Evolutionary conservation across 2,797 vertebrate genomes (phyloP).

Genomic region (Merluccius polli): DNA sequence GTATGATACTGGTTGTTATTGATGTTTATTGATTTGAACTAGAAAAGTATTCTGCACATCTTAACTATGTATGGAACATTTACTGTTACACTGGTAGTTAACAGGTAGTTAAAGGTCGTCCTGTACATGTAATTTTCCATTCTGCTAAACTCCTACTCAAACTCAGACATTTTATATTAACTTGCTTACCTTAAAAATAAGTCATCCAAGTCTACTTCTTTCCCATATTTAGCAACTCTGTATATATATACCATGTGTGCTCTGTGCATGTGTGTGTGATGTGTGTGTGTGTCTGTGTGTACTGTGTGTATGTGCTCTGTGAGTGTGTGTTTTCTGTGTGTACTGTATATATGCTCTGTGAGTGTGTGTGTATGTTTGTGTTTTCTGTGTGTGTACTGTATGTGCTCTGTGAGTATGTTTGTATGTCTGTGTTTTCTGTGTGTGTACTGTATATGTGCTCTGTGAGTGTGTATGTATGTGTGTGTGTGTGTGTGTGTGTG

Average conservation of each 20-base stretch:
- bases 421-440: neutral
- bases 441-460: too few relatives aligned
- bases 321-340: constrained; percentile 13
- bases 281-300: constrained; percentile 24
- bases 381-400: neutral
- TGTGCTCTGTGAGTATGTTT: neutral
- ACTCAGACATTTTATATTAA: constrained; percentile 15
- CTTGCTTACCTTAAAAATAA: constrained; percentile 49
- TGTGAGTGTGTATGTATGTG: neutral
- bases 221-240: constrained; percentile 48
- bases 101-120: constrained; percentile 44
- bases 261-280: constrained; percentile 30
- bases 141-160: constrained; percentile 22
- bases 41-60: neutral
- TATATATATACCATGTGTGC: constrained; percentile 62
- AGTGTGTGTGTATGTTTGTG: neutral
- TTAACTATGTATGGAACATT: neutral
- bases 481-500: neutral
- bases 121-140: constrained; percentile 44
- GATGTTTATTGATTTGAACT: neutral
- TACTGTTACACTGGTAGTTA: neutral
- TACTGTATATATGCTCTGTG: constrained; percentile 18
- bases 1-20: neutral
- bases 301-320: constrained; percentile 25
- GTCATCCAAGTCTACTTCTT: constrained; percentile 56